phyloP scores from a whole-genome alignment of 2,113 vertebrate genomes.

The Malurus melanocephalus region DNA sequence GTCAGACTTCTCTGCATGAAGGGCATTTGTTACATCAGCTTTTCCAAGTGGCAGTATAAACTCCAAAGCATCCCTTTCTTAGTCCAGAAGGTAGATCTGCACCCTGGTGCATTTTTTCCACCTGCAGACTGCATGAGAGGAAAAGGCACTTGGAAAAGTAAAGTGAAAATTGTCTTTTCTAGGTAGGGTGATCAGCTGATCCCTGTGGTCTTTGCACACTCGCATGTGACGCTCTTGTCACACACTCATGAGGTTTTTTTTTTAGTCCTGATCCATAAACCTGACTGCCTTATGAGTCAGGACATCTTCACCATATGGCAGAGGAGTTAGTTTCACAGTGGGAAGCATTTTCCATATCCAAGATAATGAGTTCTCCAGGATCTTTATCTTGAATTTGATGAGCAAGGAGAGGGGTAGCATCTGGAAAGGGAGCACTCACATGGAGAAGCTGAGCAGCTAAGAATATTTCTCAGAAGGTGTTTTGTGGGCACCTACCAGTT shows the following conservation, averaged over 20 bases:
- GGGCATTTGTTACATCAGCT: not conserved
- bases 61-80: not conserved
- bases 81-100: not conserved
- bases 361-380: not conserved
- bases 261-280: not conserved
- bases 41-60: not conserved
- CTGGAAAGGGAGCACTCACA: not conserved
- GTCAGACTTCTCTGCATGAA: not conserved
- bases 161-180: not conserved
- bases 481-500: not conserved
- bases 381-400: not conserved
- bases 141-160: not conserved
- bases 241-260: rapidly evolving
- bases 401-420: not conserved
- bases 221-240: not conserved
- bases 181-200: not conserved
- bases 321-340: not conserved
- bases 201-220: not conserved
- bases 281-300: not conserved
- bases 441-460: not conserved
- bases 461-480: not conserved
- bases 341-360: not conserved
- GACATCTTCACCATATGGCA: not conserved
- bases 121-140: not conserved
- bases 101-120: not conserved